Conservation (phyloP, 2,113 vertebrate species). For the Silurus glanis region DNA sequence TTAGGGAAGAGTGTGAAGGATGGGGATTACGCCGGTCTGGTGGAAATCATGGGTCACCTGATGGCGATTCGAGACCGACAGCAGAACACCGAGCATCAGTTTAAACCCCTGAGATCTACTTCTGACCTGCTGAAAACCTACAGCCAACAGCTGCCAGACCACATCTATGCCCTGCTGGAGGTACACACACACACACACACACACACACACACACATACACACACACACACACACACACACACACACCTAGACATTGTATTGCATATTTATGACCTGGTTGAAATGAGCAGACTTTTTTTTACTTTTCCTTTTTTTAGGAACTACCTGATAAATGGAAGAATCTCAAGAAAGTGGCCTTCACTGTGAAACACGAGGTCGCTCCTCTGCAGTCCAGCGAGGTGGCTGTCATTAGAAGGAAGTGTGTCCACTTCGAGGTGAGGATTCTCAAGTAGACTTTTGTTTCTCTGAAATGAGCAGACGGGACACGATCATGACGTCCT, state of each 20-base stretch:
- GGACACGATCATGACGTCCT: too few species aligned
- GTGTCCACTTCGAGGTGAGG: constrained; percentile 87
- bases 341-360: constrained; percentile 79
- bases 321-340: constrained; percentile 78
- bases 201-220: neutral
- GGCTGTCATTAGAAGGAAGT: constrained; percentile 85
- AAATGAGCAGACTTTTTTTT: neutral
- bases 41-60: constrained; percentile 69
- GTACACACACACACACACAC: constrained; percentile 53
- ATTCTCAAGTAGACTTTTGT: too few species aligned
- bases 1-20: constrained; percentile 65
- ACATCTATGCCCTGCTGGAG: constrained; percentile 69
- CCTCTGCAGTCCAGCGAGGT: constrained; percentile 81
- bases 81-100: constrained; percentile 68
- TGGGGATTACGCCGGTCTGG: constrained; percentile 64
- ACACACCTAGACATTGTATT: neutral
- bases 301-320: constrained; percentile 62
- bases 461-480: too few species aligned
- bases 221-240: neutral
- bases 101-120: constrained; percentile 72
- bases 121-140: constrained; percentile 72
- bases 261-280: neutral
- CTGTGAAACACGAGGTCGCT: constrained; percentile 79
- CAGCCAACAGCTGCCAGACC: constrained; percentile 72
- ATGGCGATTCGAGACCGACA: constrained; percentile 70